Base-by-base conservation (phyloP, 2,113 vertebrate species). In the Neoarius graeffei region DNA sequence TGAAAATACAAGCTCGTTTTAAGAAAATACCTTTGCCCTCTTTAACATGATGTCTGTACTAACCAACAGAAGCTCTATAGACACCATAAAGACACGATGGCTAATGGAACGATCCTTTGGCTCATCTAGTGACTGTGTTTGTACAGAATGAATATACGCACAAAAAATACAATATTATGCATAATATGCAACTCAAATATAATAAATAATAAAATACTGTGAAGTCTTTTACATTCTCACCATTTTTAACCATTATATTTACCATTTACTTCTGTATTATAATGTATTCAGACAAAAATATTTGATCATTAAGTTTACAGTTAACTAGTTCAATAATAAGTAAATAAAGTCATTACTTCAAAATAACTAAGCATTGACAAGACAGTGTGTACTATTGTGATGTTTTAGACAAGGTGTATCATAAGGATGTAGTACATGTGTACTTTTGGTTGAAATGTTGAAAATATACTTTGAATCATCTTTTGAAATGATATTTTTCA, bases 131-230 rank as follows among this genome's bases (percentile, higher is more conserved):
- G 60, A 11, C 52, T 86, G 50, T 67, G 35, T 77, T n/a, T 0
- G 42, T n/a, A 64, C 57, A 85, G 42, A 80, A 67, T n/a, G 62
- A 30, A 66, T 27, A 11, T 48, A 79, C 54, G n/a, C 42, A 42
- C 42, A 42, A 42, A 42, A 42, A 42, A 42, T 42, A 42, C 42
- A 42, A 17, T 62, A 20, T 27, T 62, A 19, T 7, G 17, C 6
- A 27, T 14, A 20, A 57, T 35, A 42, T 80, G 52, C 85, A 50
- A 76, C 56, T n/a, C 7, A 42, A 76, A 80, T 1, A 54, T 30
- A 86, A n/a, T 79, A 80, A 86, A 52, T 23, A 86, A 48, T 80
- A 80, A 86, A 80, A 86, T 60, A 27, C 25, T 54, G 20, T 48
- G 35, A 77, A 20, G 14, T 76, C 56, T 11, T 85, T 85, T 35